Percentiles rank a stretch among this genome's conserved stretches.
Evolutionary conservation across 2,888 invertebrate genomes (phyloP).

Genomic region (Microdon myrmicae): DNA sequence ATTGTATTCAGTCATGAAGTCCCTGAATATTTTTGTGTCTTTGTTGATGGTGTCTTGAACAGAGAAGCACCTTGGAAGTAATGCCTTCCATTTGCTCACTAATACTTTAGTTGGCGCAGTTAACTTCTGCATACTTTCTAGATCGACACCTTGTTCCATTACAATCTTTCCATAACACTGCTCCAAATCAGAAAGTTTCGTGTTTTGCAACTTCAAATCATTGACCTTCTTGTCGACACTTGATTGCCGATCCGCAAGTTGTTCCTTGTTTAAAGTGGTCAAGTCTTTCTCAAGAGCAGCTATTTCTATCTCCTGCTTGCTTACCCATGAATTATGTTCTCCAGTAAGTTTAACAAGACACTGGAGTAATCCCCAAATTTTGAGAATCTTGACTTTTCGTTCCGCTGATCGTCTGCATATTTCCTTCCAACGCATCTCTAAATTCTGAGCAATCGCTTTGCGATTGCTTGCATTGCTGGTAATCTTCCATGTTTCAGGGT

Average conservation of each 20-base stretch:
- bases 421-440: constrained; percentile 83
- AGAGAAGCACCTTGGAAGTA: constrained; percentile 72
- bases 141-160: constrained; percentile 75
- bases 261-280: constrained; percentile 70
- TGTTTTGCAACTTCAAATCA: constrained; percentile 70
- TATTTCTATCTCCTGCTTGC: constrained; percentile 73
- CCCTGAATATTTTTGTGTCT: constrained; percentile 73
- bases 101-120: constrained; percentile 71
- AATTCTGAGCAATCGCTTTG: constrained; percentile 74
- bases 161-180: constrained; percentile 77
- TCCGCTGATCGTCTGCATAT: constrained; percentile 80
- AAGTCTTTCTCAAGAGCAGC: constrained; percentile 72
- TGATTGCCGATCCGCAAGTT: constrained; percentile 71
- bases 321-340: constrained; percentile 73
- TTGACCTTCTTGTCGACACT: constrained; percentile 70
- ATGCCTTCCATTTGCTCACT: constrained; percentile 74
- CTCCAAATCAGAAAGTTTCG: constrained; percentile 74
- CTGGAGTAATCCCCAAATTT: constrained; percentile 72
- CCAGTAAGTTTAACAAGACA: constrained; percentile 70
- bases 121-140: constrained; percentile 74
- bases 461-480: constrained; percentile 78
- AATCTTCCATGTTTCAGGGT: constrained; percentile 77
- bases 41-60: constrained; percentile 71
- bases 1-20: constrained; percentile 78
- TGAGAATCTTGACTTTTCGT: constrained; percentile 75